These are phyloP conservation scores for Mustela nigripes DNA, from an alignment of 2,113 vertebrate species.

Conservation along the genomic window DNA sequence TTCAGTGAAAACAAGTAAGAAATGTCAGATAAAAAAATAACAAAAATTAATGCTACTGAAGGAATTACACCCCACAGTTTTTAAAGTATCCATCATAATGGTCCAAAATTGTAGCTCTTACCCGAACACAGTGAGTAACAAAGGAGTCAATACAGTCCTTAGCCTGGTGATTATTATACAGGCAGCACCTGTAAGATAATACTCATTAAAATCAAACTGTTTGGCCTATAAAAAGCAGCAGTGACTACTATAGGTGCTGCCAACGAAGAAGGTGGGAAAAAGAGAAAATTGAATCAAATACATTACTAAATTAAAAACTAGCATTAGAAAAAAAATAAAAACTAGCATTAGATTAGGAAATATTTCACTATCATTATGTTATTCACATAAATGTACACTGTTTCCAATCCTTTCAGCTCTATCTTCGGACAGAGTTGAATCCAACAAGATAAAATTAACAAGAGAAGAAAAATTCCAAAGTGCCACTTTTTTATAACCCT, in stretches of 20 bases:
- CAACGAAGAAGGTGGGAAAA: background rate
- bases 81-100: background rate
- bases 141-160: slow-evolving; percentile 99
- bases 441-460: background rate
- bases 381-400: background rate
- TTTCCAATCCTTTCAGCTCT: background rate
- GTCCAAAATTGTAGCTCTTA: slow-evolving; percentile 84
- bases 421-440: background rate
- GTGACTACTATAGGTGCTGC: background rate
- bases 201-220: slow-evolving; percentile 39
- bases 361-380: background rate
- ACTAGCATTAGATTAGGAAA: background rate
- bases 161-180: slow-evolving; percentile 99
- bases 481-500: background rate
- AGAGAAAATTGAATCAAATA: slow-evolving; percentile 23
- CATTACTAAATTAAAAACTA: background rate
- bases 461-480: background rate
- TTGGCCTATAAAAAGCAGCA: background rate
- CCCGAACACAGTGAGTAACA: slow-evolving; percentile 97
- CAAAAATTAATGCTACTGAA: background rate
- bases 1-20: background rate
- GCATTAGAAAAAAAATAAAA: background rate
- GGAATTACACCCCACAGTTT: background rate
- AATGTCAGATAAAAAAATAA: background rate
- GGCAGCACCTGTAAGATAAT: slow-evolving; percentile 92